Percentiles rank a stretch among this genome's conserved stretches.
Evolutionary conservation across 2,797 vertebrate species (phyloP).

Genomic region (Syncerus caffer): DNA sequence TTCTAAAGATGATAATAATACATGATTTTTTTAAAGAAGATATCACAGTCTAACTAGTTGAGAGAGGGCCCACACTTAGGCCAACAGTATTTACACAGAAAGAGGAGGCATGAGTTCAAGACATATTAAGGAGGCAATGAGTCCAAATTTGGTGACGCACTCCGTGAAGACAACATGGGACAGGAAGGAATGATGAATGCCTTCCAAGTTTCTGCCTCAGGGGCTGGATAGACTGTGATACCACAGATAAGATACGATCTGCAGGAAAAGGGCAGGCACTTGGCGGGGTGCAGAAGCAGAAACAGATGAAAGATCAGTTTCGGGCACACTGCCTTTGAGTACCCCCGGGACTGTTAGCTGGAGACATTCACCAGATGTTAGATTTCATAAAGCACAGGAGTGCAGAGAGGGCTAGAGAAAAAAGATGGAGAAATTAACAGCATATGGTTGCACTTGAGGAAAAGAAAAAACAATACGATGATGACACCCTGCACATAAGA

Average conservation of each 20-base stretch:
- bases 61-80: not conserved
- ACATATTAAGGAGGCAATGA: not conserved
- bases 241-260: not conserved
- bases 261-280: not conserved
- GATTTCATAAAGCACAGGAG: not conserved
- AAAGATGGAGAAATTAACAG: not conserved
- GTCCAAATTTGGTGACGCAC: not conserved
- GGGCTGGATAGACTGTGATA: not conserved
- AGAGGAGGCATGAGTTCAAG: not conserved
- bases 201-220: not conserved
- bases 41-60: not conserved
- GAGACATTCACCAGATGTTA: not conserved
- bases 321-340: not conserved
- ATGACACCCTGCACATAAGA: constrained; percentile 14
- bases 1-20: not conserved
- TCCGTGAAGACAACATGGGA: not conserved
- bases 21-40: not conserved
- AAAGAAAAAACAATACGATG: not conserved
- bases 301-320: not conserved
- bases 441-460: constrained; percentile 29
- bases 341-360: not conserved
- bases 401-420: not conserved
- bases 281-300: not conserved
- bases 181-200: not conserved
- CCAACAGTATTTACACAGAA: not conserved